Evolutionary conservation across 2,888 invertebrate species (phyloP), one percentile per base, ranked within the genome.

Genomic region (Linnaemya tessellans): DNA sequence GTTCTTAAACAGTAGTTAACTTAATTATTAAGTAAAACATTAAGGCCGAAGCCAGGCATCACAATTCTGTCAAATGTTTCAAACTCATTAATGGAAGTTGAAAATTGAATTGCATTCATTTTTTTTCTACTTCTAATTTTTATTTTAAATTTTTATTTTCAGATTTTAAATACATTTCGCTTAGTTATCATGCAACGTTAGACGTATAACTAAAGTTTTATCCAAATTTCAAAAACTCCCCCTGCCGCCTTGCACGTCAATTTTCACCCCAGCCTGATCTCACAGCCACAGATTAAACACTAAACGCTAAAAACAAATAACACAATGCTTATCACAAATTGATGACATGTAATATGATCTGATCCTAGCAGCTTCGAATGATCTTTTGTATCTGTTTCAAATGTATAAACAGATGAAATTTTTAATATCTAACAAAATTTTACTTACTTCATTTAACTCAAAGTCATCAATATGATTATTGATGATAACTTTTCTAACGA

Each of bases 271-370:
- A 20, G 9, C 0, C 11, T 30, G 56, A 25, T 22, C 30, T 56
- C n/a, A 22, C 30, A 56, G 3, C 15, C 1, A 56, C 30, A 56
- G n/a, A 54, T 54, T n/a, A 15, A 7, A 58, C 13, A 58, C 30
- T 15, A 58, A 58, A 60, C 18, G 7, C 35, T 60, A 30, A 70
- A 51, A 54, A 5, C 10, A 49, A 71, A n/a, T 67, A 68, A 73
- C 22, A 65, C 43, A 71, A 62, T 82, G 70, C 62, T 51, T 73
- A 79, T 75, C 78, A 84, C 41, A 62, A 58, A 65, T 75, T 71
- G 68, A 79, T 79, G 79, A 85, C 85, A 82, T 74, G 85, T 85
- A 85, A 85, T 75, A 82, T 79, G 85, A 85, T 58, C 41, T 51
- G 68, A 46, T 79, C 25, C 65, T 38, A 18, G 56, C 58, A 67